Percentiles rank a stretch among this genome's conserved stretches.
Conservation (phyloP, 2,797 vertebrate species). For the Siniperca undulata region DNA sequence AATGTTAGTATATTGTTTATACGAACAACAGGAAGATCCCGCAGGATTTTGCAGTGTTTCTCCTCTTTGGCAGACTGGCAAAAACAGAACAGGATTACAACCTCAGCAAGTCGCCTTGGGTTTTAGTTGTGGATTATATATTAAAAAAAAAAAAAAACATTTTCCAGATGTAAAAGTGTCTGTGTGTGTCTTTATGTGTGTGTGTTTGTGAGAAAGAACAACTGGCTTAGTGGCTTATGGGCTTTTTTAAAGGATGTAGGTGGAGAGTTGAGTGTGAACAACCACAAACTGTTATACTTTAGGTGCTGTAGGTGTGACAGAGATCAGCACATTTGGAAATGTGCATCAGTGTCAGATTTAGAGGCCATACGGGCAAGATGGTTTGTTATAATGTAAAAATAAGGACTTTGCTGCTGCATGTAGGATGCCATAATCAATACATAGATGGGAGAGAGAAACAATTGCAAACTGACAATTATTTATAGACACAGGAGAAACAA, state of each 20-base stretch:
- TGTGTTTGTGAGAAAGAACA: constrained; percentile 4
- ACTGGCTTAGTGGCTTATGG: not conserved
- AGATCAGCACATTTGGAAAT: not conserved
- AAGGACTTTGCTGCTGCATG: not conserved
- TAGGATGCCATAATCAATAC: not conserved
- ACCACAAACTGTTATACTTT: not conserved
- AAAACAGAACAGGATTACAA: constrained; percentile 29
- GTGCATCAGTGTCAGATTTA: constrained; percentile 8
- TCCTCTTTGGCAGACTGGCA: not conserved
- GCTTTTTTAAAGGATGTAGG: not conserved
- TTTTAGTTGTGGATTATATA: constrained; percentile 6
- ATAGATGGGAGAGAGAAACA: not conserved
- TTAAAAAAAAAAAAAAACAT: not conserved
- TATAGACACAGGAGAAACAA: not conserved
- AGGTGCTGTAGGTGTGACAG: not conserved
- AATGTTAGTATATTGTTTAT: not conserved
- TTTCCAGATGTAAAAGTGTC: not conserved
- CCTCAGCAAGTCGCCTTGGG: not conserved
- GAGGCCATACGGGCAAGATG: not conserved
- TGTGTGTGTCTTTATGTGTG: not conserved
- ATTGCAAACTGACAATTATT: not conserved
- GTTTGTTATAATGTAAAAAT: not conserved
- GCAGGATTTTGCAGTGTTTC: not conserved
- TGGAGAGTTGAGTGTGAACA: not conserved
- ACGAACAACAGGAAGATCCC: not conserved